A percentile compares a stretch with the other conserved stretches of the same genome.
phyloP scores from a whole-genome alignment of 2,113 vertebrate genomes.

The Rissa tridactyla region DNA sequence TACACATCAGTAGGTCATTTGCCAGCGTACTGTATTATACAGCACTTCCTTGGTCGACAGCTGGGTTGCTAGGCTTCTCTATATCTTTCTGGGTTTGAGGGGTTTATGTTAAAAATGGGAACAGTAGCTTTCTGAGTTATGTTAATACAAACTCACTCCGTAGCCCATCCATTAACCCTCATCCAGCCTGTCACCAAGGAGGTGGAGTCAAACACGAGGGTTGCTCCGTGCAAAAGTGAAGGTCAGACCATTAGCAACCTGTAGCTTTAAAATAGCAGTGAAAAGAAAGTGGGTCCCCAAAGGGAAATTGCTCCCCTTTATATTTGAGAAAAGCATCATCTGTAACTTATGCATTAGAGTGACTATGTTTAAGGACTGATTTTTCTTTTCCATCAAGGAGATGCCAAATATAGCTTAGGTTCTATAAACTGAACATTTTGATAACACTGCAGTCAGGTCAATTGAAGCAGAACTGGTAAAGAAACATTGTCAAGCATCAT shows the following conservation, averaged over 20 bases:
- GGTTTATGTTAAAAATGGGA: background rate
- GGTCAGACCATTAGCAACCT: background rate
- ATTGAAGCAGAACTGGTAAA: slow-evolving; percentile 31
- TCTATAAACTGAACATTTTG: slow-evolving; percentile 31
- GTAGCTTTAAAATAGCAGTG: background rate
- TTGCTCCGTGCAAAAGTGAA: background rate
- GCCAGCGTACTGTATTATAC: background rate
- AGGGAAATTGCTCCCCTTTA: background rate
- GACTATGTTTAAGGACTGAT: background rate
- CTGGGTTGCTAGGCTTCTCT: background rate
- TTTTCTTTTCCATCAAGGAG: slow-evolving; percentile 32
- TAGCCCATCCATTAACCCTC: background rate
- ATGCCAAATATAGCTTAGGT: background rate
- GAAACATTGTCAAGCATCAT: slow-evolving; percentile 24
- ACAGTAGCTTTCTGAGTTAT: background rate
- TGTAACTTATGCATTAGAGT: background rate
- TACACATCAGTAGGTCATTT: background rate
- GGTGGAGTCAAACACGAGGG: background rate
- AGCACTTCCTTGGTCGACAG: background rate
- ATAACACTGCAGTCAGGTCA: slow-evolving; percentile 44
- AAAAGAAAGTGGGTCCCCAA: background rate
- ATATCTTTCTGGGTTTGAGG: background rate
- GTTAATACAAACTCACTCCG: background rate
- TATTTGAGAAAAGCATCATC: background rate
- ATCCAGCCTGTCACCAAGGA: background rate